Percentiles rank a stretch among this genome's conserved stretches.
These are phyloP conservation scores for Amphilophus citrinellus DNA, from an alignment of 2,113 vertebrate species.

Conservation along the genomic window DNA sequence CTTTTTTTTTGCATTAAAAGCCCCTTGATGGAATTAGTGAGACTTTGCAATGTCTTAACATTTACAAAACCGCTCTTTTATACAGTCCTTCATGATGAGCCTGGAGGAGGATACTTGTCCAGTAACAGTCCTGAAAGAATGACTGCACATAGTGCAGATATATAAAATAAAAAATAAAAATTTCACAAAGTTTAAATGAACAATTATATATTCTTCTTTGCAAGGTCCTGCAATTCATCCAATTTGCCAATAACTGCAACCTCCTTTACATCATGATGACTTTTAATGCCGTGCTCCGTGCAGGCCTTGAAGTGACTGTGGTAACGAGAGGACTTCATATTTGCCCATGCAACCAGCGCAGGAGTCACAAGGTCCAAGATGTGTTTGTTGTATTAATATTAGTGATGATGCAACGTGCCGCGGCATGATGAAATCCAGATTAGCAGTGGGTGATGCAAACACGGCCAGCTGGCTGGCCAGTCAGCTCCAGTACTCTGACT, in stretches of 20 bases:
- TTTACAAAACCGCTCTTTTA: constrained; percentile 40
- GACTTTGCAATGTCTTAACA: constrained; percentile 50
- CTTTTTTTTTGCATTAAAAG: constrained; percentile 47
- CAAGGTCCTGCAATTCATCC: neutral
- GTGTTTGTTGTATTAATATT: constrained; percentile 49
- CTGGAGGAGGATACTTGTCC: neutral
- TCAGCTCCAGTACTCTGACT: constrained; percentile 39
- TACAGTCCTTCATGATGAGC: neutral
- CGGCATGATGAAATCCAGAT: constrained; percentile 68
- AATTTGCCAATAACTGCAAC: neutral
- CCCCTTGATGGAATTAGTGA: constrained; percentile 35
- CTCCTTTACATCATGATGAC: neutral
- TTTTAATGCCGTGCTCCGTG: neutral
- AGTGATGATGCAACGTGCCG: constrained; percentile 53
- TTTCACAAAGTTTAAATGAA: neutral
- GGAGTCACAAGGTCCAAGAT: constrained; percentile 15
- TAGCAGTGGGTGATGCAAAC: constrained; percentile 54
- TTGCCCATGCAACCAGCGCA: constrained; percentile 5
- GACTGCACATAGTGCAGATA: neutral
- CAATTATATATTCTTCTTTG: neutral
- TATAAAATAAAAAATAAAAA: neutral
- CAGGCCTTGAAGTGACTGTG: neutral
- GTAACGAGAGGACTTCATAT: constrained; percentile 20
- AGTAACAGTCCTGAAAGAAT: neutral
- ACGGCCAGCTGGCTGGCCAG: constrained; percentile 45